phyloP scores from a whole-genome alignment of 2,113 vertebrate species.

The Psittacara wagleri region DNA sequence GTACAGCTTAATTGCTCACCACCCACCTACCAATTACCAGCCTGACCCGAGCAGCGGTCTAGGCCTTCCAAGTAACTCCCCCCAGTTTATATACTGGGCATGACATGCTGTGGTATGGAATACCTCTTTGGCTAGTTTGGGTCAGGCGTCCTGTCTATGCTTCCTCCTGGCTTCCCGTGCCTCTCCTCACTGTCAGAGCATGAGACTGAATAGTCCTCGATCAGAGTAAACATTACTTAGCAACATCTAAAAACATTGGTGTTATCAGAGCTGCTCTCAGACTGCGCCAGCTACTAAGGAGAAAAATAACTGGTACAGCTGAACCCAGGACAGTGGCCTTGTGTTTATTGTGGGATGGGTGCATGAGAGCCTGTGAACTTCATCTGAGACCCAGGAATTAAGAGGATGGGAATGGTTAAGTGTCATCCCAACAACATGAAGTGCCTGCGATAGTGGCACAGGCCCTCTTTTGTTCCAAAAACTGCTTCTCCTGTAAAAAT shows the following conservation, averaged over 20 bases:
- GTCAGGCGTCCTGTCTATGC: neutral
- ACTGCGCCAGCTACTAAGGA: neutral
- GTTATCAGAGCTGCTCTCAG: neutral
- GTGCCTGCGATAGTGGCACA: neutral
- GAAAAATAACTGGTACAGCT: neutral
- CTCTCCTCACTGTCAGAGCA: neutral
- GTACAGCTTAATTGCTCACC: neutral
- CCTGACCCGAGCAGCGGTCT: neutral
- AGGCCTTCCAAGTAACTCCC: neutral
- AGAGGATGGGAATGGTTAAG: neutral
- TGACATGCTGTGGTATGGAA: neutral
- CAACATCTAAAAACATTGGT: neutral
- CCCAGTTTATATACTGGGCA: neutral
- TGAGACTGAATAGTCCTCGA: neutral
- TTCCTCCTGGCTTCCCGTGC: neutral
- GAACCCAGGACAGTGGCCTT: neutral
- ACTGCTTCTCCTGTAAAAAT: neutral
- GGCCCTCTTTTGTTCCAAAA: neutral
- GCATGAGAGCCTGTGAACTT: fast-evolving
- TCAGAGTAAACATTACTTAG: neutral
- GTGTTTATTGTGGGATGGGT: neutral
- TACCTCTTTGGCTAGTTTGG: neutral
- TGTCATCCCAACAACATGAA: fast-evolving
- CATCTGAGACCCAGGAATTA: neutral
- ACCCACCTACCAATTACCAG: neutral